These are phyloP conservation scores for Parotocinclus haroldoi DNA, from an alignment of 2,797 vertebrate species.

Conservation along the genomic window DNA sequence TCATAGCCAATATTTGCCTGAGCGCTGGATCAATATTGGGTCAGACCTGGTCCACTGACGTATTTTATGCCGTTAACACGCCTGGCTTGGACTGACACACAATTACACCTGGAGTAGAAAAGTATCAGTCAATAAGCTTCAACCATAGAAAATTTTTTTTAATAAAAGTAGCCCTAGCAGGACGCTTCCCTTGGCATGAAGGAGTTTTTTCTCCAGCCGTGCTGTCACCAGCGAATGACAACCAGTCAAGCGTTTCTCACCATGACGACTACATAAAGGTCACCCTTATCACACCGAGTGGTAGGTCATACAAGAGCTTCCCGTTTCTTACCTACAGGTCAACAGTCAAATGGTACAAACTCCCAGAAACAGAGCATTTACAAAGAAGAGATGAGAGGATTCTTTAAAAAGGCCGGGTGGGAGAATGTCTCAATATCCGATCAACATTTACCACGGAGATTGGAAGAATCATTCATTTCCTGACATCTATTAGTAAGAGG, in stretches of 20 bases:
- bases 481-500: slow-evolving; percentile 34
- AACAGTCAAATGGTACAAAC: slow-evolving; percentile 12
- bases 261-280: slow-evolving; percentile 4
- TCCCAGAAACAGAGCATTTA: neutral
- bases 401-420: slow-evolving; percentile 14
- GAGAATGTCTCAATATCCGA: slow-evolving; percentile 5
- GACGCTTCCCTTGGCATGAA: too few species aligned
- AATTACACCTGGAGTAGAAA: too few species aligned
- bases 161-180: too few species aligned
- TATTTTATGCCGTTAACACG: too few species aligned
- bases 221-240: slow-evolving; percentile 38
- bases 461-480: slow-evolving; percentile 34
- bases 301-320: slow-evolving; percentile 19
- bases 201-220: too few species aligned
- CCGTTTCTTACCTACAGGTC: slow-evolving; percentile 24
- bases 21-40: too few species aligned
- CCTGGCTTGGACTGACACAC: too few species aligned
- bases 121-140: too few species aligned
- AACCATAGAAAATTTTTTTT: too few species aligned
- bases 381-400: neutral
- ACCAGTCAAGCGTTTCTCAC: slow-evolving; percentile 25
- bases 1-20: too few species aligned
- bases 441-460: slow-evolving; percentile 17
- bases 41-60: too few species aligned
- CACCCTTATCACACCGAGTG: slow-evolving; percentile 15